Base-by-base conservation (phyloP, 2,113 vertebrate species). In the Regulus satrapa region DNA sequence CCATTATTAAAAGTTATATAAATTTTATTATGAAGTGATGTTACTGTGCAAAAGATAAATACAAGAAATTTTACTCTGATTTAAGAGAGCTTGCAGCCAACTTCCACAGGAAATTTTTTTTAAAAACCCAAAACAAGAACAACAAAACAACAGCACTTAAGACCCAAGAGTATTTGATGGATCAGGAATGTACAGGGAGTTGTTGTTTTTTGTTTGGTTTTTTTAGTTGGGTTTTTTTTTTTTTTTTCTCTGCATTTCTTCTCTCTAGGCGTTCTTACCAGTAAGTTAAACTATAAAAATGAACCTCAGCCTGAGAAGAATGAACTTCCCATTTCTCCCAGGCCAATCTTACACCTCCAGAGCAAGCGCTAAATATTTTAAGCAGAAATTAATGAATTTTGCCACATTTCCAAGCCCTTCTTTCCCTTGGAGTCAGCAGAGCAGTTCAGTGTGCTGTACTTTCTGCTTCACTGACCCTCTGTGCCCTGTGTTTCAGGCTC, bases 351-450 rank as follows among this genome's bases (percentile, higher is more conserved):
- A 73, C 12, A 55, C 17, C 52, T 89, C 19, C 17, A 31, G 77
- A 69, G 48, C 2, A 5, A 62, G 43, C 54, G 15, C 36, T 92
- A 68, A 96, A 89, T 93, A 95, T 92, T 92, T 82, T 73, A 90
- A 59, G 41, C 59, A 46, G 52, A 94, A 92, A 95, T 84, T 88
- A 96, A 94, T 92, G 41, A 87, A 62, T 88, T 95, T 88, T 91
- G 41, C 62, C 78, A 88, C 31, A 63, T 86, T 92, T 90, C 34
- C 29, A 86, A 92, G 34, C 19, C 18, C 41, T 62, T 66, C 3
- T 69, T 94, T 88, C 34, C 51, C 46, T 85, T 34, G 17, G 64
- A 96, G 54, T n/a, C 75, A 94, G 23, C 63, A 85, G 26, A 75
- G 52, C 41, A 80, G 45, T 36, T 90, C 78, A 73, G 49, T 13